Conservation (phyloP, 2,797 vertebrate species). For the Lepidocolaptes lacrymiger region DNA sequence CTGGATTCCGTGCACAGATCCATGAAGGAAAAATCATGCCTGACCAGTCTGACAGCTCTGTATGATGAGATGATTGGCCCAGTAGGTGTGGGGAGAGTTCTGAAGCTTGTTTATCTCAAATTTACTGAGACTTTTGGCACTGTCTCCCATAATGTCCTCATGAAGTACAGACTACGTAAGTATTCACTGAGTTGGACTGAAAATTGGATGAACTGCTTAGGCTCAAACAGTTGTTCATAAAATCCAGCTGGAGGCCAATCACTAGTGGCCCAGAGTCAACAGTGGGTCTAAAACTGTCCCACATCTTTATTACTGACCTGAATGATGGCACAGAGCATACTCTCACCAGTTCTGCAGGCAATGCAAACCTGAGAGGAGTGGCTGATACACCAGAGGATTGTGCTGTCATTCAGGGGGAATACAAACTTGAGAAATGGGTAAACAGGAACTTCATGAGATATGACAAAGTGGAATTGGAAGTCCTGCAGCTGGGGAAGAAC, state of each 20-base stretch:
- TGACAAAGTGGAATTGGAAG: background rate
- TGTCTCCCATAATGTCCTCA: background rate
- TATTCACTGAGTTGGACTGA: background rate
- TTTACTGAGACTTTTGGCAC: background rate
- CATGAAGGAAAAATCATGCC: background rate
- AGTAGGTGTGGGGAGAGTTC: background rate
- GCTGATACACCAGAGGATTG: background rate
- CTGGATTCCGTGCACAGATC: background rate
- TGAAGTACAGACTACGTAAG: background rate
- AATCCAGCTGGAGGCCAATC: background rate
- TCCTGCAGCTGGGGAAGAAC: background rate
- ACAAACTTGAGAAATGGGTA: background rate
- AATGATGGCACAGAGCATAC: background rate
- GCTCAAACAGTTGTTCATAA: background rate
- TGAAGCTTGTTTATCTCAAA: background rate
- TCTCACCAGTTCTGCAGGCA: background rate
- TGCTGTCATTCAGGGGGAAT: background rate
- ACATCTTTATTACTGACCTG: background rate
- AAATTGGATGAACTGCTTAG: background rate
- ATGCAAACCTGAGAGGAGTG: background rate
- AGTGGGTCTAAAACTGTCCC: background rate
- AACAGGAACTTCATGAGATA: background rate
- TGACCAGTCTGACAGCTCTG: background rate
- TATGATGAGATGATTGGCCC: background rate
- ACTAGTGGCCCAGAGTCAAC: background rate